Evolutionary conservation across 2,113 vertebrate genomes (phyloP).

Genomic region (Danio rerio): GRCz12tu NC_133196.1:26215001-26215500

Average conservation of each 20-base stretch:
- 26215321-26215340: constrained; percentile 53
- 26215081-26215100: too few species aligned
- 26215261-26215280: background rate
- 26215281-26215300: constrained; percentile 45
- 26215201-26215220: background rate
- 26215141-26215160: background rate
- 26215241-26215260: background rate
- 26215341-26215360: constrained; percentile 30
- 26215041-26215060: too few species aligned
- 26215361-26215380: constrained; percentile 44
- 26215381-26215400: constrained; percentile 27
- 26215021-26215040: too few species aligned
- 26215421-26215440: background rate
- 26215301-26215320: constrained; percentile 55
- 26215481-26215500: background rate
- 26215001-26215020: too few species aligned
- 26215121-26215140: background rate
- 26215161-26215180: background rate
- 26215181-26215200: background rate
- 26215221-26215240: constrained; percentile 18
- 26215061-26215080: too few species aligned
- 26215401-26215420: background rate
- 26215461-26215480: background rate
- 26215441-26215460: background rate
- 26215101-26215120: too few species aligned